Conservation (phyloP, 2,113 vertebrate genomes). For the Antennarius striatus region DNA sequence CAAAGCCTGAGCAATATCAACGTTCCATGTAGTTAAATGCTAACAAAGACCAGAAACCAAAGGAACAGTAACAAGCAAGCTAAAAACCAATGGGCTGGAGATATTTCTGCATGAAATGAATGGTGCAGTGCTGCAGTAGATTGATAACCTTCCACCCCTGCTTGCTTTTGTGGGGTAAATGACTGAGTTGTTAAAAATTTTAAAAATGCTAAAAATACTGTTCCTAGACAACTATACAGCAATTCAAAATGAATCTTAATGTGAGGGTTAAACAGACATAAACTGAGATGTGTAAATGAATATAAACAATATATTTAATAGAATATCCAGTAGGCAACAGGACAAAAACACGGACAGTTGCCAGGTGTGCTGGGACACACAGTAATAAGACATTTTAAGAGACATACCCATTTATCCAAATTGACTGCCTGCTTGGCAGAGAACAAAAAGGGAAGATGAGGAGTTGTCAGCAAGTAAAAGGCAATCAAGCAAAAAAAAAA, state of each 20-base stretch:
- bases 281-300: conserved; percentile 34
- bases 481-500: conserved; percentile 20
- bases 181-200: not conserved
- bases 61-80: conserved; percentile 22
- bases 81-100: conserved; percentile 18
- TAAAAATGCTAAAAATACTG: not conserved
- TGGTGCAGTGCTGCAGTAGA: no score
- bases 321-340: conserved; percentile 47
- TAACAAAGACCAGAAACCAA: conserved; percentile 13
- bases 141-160: not conserved
- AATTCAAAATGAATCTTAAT: not conserved
- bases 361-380: conserved; percentile 55
- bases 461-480: conserved; percentile 61
- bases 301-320: conserved; percentile 17
- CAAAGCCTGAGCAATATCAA: conserved; percentile 1
- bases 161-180: not conserved
- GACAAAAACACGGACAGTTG: conserved; percentile 53
- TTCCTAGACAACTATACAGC: no score
- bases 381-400: conserved; percentile 65
- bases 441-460: conserved; percentile 58
- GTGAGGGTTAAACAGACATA: conserved; percentile 8
- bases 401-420: conserved; percentile 86
- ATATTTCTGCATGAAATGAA: conserved; percentile 42
- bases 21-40: not conserved
- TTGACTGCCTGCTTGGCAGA: conserved; percentile 81